phyloP scores from a whole-genome alignment of 2,888 invertebrate genomes.

The Zonitis immaculata region DNA sequence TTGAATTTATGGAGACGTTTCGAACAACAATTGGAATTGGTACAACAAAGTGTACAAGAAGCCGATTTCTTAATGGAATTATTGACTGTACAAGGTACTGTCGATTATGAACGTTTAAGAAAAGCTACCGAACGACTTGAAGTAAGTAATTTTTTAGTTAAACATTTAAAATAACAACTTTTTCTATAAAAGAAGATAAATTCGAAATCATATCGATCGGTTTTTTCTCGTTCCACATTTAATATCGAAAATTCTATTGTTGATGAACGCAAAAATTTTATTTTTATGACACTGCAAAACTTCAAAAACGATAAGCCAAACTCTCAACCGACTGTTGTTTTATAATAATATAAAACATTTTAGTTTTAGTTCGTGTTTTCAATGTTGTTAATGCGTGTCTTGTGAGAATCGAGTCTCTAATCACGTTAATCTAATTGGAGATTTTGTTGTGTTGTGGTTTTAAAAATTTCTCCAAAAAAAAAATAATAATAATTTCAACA shows the following conservation, averaged over 20 bases:
- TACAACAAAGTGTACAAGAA: conserved; percentile 77
- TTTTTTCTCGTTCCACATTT: too few species aligned
- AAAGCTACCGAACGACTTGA: conserved; percentile 81
- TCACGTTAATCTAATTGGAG: not conserved
- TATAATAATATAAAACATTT: too few species aligned
- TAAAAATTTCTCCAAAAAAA: not conserved
- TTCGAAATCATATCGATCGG: too few species aligned
- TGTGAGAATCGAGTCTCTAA: not conserved
- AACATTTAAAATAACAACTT: too few species aligned
- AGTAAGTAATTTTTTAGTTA: conserved; percentile 55
- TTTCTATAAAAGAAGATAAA: too few species aligned
- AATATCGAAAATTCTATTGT: too few species aligned
- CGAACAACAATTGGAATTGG: conserved; percentile 71
- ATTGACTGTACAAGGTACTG: conserved; percentile 76
- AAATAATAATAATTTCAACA: not conserved
- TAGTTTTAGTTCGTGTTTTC: not conserved
- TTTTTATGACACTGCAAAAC: not conserved
- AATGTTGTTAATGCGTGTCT: not conserved
- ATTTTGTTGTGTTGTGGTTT: not conserved
- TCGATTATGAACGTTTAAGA: conserved; percentile 75
- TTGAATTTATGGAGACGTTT: conserved; percentile 71
- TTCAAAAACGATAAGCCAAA: not conserved
- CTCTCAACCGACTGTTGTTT: not conserved
- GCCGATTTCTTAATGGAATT: conserved; percentile 86
- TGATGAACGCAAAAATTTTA: too few species aligned